Evolutionary conservation across 1,140 invertebrate species (phyloP).

Genomic region (Helicoverpa zea): DNA sequence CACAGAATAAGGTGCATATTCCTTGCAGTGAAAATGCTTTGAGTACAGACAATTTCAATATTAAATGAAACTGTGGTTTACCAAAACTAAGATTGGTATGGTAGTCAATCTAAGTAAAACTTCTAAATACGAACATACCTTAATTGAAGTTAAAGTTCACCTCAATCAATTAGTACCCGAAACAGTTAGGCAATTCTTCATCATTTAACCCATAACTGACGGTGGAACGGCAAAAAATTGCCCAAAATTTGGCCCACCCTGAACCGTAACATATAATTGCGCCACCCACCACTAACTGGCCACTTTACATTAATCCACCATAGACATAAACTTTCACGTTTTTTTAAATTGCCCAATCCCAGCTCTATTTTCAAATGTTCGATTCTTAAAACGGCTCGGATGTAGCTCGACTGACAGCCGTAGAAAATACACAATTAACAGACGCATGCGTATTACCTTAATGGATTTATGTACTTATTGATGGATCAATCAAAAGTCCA

Average conservation of each 20-base stretch:
- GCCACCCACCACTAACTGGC: slow-evolving; percentile 22
- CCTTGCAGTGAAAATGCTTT: too few species aligned
- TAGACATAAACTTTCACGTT: slow-evolving; percentile 20
- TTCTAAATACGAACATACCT: not conserved
- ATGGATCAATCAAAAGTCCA: slow-evolving; percentile 81
- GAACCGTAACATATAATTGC: slow-evolving; percentile 22
- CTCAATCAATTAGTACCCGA: not conserved
- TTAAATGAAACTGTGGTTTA: too few species aligned
- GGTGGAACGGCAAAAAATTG: not conserved
- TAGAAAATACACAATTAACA: slow-evolving; percentile 81
- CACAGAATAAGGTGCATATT: too few species aligned
- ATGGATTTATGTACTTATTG: slow-evolving; percentile 84
- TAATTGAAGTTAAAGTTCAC: slow-evolving; percentile 9
- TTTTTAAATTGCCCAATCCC: slow-evolving; percentile 38
- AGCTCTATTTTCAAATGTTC: slow-evolving; percentile 8
- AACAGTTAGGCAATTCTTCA: not conserved
- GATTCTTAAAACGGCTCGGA: slow-evolving; percentile 18
- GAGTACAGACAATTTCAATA: too few species aligned
- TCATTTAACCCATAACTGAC: not conserved
- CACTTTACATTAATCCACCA: slow-evolving; percentile 28
- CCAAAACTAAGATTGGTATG: too few species aligned
- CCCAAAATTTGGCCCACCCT: slow-evolving; percentile 6
- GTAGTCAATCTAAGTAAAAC: too few species aligned
- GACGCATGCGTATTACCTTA: slow-evolving; percentile 73
- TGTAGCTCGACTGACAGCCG: slow-evolving; percentile 63